A percentile compares a stretch with the other conserved stretches of the same genome.
phyloP scores from a whole-genome alignment of 2,113 vertebrate species.

The Xenopus borealis region DNA sequence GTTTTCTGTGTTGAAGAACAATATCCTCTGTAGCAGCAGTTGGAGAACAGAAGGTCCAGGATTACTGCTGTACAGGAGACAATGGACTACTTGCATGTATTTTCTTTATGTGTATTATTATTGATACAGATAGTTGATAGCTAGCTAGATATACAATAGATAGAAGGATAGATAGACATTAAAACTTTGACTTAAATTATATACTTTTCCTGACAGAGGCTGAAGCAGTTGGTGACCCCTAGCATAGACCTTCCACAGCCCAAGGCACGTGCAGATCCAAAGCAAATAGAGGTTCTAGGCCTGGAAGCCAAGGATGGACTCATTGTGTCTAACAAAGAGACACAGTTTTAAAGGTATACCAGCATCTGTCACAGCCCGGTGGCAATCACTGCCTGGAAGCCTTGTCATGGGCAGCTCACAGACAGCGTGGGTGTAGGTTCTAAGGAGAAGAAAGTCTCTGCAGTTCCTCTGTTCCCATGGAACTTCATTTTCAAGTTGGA shows the following conservation, averaged over 20 bases:
- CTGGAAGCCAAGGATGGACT: constrained; percentile 47
- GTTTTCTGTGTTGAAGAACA: too few species aligned
- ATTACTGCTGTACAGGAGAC: too few species aligned
- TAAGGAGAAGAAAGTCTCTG: constrained; percentile 17
- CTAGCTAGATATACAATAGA: neutral
- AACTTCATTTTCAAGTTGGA: too few species aligned
- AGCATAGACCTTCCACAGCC: constrained; percentile 64
- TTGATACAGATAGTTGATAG: neutral
- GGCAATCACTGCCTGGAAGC: neutral
- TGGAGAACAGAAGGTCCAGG: too few species aligned
- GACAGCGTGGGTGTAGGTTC: neutral
- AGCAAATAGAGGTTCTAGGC: neutral
- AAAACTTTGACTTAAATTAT: neutral
- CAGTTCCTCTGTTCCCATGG: too few species aligned
- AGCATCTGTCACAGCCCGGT: neutral
- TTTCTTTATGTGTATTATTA: too few species aligned
- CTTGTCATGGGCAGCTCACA: neutral
- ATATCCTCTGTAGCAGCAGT: too few species aligned
- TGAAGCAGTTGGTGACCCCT: constrained; percentile 59
- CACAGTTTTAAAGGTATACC: constrained; percentile 53
- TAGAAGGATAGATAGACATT: too few species aligned
- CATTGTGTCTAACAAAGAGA: constrained; percentile 62
- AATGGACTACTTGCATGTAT: too few species aligned
- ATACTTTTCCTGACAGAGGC: constrained; percentile 55
- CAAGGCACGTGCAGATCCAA: rapidly evolving